Evolutionary conservation across 2,797 vertebrate genomes (phyloP), one percentile per base, ranked within the genome.

Genomic region (Fistularia commersonii): DNA sequence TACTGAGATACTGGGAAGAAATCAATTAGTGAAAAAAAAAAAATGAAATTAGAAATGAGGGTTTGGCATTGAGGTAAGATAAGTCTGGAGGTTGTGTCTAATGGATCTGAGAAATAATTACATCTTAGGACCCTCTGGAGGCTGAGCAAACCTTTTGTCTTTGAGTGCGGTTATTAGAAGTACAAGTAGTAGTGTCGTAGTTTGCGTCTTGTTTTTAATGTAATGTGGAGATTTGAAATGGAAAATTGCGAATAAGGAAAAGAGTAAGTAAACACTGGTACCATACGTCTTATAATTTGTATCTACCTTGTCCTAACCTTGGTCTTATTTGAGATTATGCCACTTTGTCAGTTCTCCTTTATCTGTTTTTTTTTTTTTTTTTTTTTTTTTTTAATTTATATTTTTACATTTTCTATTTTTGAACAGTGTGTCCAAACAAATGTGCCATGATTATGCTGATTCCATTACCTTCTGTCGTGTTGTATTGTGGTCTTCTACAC

Each of bases 61-160:
- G 59, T 75, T 72, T 32, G 3, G 43, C 48, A 70, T 47, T 58
- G 56, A 51, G 46, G 13, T 42, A 7, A 48, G 31, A 40, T 45
- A 4, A 5, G 23, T 23, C 36, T 49, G 12, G 44, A 62, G 60
- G 59, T 55, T 60, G 44, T 39, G 73, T 61, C 53, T 64, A 73
- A 65, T 76, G 54, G 57, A 56, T 65, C 32, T 43, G 32, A 45
- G 39, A 65, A 77, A 66, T 67, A 79, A 74, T 40, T 44, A 61
- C 48, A 64, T 36, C 8, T 11, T 1, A 1, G 59, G 72, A 70
- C 74, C 71, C 77, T 66, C 44, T 32, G 14, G 8, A 39, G 41
- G 41, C 41, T 11, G 7, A 34, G 39, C 33, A 34, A 59, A 48
- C 39, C 38, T 2, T 2, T 48, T 41, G 57, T 39, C n/a, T 10